Base-by-base conservation (phyloP, 2,797 vertebrate genomes). In the Novumbra hubbsi region DNA sequence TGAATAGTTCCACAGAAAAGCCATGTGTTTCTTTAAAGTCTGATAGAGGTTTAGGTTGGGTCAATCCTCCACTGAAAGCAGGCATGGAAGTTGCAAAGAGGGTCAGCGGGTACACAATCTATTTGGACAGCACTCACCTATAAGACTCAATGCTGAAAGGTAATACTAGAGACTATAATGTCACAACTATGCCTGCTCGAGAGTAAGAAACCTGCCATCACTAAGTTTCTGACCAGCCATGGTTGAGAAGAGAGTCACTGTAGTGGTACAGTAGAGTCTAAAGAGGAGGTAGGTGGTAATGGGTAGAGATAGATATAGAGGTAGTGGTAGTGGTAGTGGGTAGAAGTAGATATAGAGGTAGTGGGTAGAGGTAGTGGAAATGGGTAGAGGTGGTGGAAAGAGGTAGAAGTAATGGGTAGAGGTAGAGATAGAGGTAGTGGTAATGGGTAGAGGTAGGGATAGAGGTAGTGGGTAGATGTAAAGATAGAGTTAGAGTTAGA, bases 221-320 rank as follows among this genome's bases (percentile, higher is more conserved):
- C 32, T 73, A 41, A 73, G 45, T 19, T 12, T 66, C 27, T 38
- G 75, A 76, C 68, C 2, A n/a, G 67, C 72, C 70, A 70, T 81
- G 60, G 65, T 32, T 74, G 52, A 57, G 15, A 76, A 85, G 70
- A 82, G 79, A 85, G 78, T 79, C 75, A 45, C 17, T 6, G 50
- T 52, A n/a, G 19, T 52, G 50, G 50, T 52, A 19, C 19, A n/a
- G 50, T 52, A 52, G 63, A 78, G 76, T 78, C 63, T 3, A 49
- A 38, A 80, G 76, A 65, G 76, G 65, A 73, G 81, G 82, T 83
- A 78, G 73, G 73, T 71, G 2, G 32, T 34, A 34, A 34, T 34
- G 32, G 32, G 32, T 34, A 34, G 32, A 34, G 32, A 34, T 34
- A 34, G 32, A 34, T 2, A 5, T 34, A 34, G 32, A 34, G 32